Percentiles rank a stretch among this genome's conserved stretches.
Conservation (phyloP, 1,140 invertebrate species). For the Nomia melanderi region DNA sequence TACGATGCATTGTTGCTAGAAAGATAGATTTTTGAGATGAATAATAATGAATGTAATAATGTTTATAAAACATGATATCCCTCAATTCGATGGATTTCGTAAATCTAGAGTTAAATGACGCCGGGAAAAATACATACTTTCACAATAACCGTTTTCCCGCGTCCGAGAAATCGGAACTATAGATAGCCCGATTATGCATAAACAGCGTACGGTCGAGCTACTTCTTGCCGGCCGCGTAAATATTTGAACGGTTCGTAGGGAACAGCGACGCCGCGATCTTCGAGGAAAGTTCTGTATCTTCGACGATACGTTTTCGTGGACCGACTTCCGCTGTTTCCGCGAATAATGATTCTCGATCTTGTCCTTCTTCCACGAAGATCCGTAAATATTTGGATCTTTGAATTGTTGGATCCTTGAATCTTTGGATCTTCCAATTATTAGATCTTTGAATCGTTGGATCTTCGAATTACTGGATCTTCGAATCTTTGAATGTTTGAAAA, state of each 20-base stretch:
- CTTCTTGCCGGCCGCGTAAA: background rate
- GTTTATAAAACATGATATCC: too few species aligned
- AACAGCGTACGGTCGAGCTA: background rate
- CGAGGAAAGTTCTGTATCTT: background rate
- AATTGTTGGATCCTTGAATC: too few species aligned
- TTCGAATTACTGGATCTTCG: too few species aligned
- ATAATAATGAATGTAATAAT: too few species aligned
- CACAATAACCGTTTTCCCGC: background rate
- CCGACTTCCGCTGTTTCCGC: background rate
- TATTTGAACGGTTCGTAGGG: constrained; percentile 14
- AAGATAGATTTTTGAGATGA: too few species aligned
- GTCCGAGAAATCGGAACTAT: background rate
- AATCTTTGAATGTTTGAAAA: too few species aligned
- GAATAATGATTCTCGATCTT: background rate
- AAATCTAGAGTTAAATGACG: background rate
- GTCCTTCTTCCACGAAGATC: background rate
- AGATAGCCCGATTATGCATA: background rate
- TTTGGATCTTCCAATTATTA: too few species aligned
- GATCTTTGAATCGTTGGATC: too few species aligned
- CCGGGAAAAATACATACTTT: background rate
- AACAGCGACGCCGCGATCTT: background rate
- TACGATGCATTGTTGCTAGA: too few species aligned
- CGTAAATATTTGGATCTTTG: too few species aligned
- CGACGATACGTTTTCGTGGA: background rate
- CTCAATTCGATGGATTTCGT: too few species aligned